Conservation (phyloP, 2,113 vertebrate genomes). For the Aramus guarauna region DNA sequence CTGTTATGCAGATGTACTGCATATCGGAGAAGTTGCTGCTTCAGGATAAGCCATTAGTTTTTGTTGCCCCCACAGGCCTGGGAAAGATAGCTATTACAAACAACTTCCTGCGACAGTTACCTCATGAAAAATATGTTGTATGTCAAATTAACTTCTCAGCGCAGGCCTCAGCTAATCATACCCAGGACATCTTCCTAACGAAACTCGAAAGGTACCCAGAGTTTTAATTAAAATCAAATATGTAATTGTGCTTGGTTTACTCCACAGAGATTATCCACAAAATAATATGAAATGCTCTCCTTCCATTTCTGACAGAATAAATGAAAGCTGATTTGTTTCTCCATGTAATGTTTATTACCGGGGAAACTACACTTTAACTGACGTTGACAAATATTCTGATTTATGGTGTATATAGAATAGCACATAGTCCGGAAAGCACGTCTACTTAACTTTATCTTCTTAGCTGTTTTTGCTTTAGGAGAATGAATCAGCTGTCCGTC, state of each 20-base stretch:
- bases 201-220: conserved; percentile 77
- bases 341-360: conserved; percentile 64
- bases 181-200: conserved; percentile 74
- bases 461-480: conserved; percentile 62
- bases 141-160: conserved; percentile 79
- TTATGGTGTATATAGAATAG: conserved; percentile 53
- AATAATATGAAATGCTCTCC: conserved; percentile 68
- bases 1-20: conserved; percentile 76
- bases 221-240: conserved; percentile 85
- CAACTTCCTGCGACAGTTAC: conserved; percentile 77
- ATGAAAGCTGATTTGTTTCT: conserved; percentile 79
- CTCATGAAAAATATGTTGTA: conserved; percentile 79
- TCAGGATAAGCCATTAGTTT: conserved; percentile 80
- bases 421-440: neutral
- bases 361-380: conserved; percentile 73
- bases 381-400: conserved; percentile 77
- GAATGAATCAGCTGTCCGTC: conserved; percentile 58
- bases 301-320: conserved; percentile 75
- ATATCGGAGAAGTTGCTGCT: conserved; percentile 71
- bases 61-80: conserved; percentile 77
- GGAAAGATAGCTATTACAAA: conserved; percentile 73
- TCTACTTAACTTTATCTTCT: conserved; percentile 66
- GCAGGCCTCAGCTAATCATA: conserved; percentile 75
- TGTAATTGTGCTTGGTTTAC: conserved; percentile 72
- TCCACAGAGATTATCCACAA: conserved; percentile 67